A percentile compares a stretch with the other conserved stretches of the same genome.
phyloP scores from a whole-genome alignment of 1,140 invertebrate species.

The Battus philenor region DNA sequence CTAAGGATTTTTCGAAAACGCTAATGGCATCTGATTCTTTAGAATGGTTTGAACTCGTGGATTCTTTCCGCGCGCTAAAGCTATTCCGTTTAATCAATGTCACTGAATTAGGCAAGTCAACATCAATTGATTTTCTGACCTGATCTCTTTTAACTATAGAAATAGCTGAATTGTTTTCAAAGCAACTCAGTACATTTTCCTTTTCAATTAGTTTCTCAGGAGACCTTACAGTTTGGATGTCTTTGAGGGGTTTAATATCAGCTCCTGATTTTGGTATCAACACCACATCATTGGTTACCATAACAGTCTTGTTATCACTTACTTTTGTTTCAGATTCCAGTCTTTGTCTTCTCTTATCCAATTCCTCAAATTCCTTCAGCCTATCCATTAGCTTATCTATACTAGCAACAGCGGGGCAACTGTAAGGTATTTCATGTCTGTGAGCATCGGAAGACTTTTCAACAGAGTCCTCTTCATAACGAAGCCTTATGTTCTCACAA shows the following conservation, averaged over 20 bases:
- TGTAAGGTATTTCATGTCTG: constrained; percentile 57
- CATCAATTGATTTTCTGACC: constrained; percentile 63
- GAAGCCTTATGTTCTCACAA: constrained; percentile 63
- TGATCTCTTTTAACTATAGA: constrained; percentile 73
- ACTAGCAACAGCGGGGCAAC: constrained; percentile 49
- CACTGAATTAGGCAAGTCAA: constrained; percentile 68
- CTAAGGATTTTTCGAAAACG: constrained; percentile 71
- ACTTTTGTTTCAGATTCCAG: constrained; percentile 62
- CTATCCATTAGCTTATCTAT: constrained; percentile 73
- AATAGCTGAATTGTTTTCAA: constrained; percentile 73
- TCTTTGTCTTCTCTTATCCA: constrained; percentile 69
- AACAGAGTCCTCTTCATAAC: constrained; percentile 59
- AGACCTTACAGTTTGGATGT: constrained; percentile 59
- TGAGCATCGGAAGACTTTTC: constrained; percentile 52
- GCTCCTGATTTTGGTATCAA: constrained; percentile 68
- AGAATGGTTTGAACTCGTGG: constrained; percentile 67
- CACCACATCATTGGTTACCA: constrained; percentile 71
- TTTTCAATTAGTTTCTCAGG: constrained; percentile 68
- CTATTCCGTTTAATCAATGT: constrained; percentile 71
- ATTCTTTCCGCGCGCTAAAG: constrained; percentile 65
- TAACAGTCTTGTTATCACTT: constrained; percentile 53
- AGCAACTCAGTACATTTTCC: constrained; percentile 69
- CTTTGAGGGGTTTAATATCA: constrained; percentile 67
- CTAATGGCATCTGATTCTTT: constrained; percentile 68
- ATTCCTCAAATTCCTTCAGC: constrained; percentile 71